These are phyloP conservation scores for Apodemia mormo DNA, from an alignment of 2,888 invertebrate genomes.

Conservation along the genomic window DNA sequence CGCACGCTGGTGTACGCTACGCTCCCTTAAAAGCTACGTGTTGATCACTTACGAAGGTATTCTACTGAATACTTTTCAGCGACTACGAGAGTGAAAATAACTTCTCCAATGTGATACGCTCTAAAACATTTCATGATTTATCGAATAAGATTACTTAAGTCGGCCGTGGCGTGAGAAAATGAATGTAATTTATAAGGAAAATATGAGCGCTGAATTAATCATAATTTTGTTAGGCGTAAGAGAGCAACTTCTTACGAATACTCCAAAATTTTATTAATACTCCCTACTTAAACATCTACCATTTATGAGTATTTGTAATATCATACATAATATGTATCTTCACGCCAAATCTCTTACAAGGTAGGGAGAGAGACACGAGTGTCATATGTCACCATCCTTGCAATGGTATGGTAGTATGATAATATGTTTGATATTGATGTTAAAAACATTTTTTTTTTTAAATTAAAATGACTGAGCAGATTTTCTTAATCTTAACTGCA, in stretches of 20 bases:
- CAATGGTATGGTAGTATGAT: too few species aligned
- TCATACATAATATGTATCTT: too few species aligned
- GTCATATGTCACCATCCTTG: too few species aligned
- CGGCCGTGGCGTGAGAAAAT: slow-evolving; percentile 13
- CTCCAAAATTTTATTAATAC: slow-evolving; percentile 3
- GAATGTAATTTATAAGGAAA: slow-evolving; percentile 19
- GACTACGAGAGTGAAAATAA: background rate
- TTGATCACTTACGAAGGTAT: background rate
- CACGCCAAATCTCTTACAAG: too few species aligned
- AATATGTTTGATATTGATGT: too few species aligned
- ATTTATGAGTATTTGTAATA: background rate
- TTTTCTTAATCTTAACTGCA: too few species aligned
- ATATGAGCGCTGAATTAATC: slow-evolving; percentile 13
- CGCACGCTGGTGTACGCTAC: background rate
- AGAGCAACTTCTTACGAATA: background rate
- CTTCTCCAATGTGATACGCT: background rate
- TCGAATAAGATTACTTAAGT: slow-evolving; percentile 13
- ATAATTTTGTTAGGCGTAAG: slow-evolving; percentile 12
- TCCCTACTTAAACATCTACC: background rate
- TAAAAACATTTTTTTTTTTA: too few species aligned
- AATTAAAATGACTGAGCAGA: too few species aligned
- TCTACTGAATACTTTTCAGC: background rate
- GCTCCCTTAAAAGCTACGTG: background rate
- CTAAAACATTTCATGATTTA: slow-evolving; percentile 12
- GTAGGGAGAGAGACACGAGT: too few species aligned